Evolutionary conservation across 2,888 invertebrate genomes (phyloP).

Genomic region (Chamaedrilus cognettii): DNA sequence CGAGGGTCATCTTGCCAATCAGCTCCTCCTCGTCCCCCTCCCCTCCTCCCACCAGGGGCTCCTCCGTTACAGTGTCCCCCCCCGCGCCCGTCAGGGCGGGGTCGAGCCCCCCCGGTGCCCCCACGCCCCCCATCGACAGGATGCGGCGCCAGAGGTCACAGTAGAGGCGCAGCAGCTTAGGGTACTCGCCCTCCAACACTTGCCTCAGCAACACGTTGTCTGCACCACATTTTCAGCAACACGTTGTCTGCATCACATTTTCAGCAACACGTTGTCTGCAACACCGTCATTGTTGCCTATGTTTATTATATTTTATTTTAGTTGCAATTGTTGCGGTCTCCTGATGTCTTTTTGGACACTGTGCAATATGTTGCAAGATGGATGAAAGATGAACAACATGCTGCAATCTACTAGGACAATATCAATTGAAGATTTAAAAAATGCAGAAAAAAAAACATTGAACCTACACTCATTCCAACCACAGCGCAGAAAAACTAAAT

Average conservation of each 20-base stretch:
- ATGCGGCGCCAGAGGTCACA: conserved; percentile 75
- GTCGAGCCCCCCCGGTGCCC: background rate
- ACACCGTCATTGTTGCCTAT: too few relatives aligned
- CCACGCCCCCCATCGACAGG: conserved; percentile 53
- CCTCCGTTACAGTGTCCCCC: background rate
- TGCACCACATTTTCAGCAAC: conserved; percentile 64
- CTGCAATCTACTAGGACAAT: too few relatives aligned
- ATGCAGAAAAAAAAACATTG: too few relatives aligned
- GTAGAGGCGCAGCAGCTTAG: conserved; percentile 79
- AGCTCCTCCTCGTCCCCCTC: background rate
- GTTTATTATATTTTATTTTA: too few relatives aligned
- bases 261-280: conserved; percentile 63
- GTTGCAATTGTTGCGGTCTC: too few relatives aligned
- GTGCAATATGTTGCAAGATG: too few relatives aligned
- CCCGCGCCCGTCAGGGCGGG: background rate
- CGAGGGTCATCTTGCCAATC: background rate
- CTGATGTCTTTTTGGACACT: too few relatives aligned
- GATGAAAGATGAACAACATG: too few relatives aligned
- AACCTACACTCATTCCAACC: too few relatives aligned
- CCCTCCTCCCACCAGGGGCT: background rate
- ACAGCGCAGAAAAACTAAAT: too few relatives aligned
- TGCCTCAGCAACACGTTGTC: conserved; percentile 68
- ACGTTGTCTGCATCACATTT: conserved; percentile 49
- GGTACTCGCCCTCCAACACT: conserved; percentile 84
- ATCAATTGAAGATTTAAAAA: too few relatives aligned